Evolutionary conservation across 2,113 vertebrate species (phyloP).

Genomic region (Ardeotis arabs): DNA sequence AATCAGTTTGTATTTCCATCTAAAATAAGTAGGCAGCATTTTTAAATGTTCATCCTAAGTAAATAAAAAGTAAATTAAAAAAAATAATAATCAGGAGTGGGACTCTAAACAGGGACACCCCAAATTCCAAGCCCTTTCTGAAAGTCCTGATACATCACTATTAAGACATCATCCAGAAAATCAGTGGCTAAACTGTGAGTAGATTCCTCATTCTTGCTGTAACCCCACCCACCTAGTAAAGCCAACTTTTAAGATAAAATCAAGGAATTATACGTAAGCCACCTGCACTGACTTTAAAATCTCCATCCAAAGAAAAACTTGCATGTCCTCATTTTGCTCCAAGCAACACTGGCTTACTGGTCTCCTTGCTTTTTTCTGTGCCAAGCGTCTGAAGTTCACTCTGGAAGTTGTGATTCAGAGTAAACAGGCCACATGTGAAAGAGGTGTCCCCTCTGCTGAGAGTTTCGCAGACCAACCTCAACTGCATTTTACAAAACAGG

Average conservation of each 20-base stretch:
- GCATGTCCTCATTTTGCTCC: constrained; percentile 28
- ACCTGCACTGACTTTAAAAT: constrained; percentile 28
- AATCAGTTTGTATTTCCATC: neutral
- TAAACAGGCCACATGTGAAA: neutral
- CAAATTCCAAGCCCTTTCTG: neutral
- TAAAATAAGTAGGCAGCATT: neutral
- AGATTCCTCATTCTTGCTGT: neutral
- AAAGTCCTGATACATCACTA: neutral
- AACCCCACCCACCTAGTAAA: constrained; percentile 1
- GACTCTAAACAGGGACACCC: neutral
- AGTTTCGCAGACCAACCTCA: neutral
- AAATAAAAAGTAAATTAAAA: neutral
- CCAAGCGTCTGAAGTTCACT: neutral
- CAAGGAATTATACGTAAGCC: constrained; percentile 24
- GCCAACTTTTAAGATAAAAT: constrained; percentile 16
- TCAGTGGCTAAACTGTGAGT: neutral
- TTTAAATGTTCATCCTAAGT: neutral
- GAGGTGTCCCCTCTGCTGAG: neutral
- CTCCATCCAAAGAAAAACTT: neutral
- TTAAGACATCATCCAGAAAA: neutral
- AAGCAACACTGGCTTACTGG: neutral
- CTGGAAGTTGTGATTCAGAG: neutral
- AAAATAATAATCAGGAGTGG: neutral
- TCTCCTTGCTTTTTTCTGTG: neutral
- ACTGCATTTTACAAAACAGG: neutral